phyloP scores from a whole-genome alignment of 2,888 invertebrate genomes.

The Capitulum mitella region DNA sequence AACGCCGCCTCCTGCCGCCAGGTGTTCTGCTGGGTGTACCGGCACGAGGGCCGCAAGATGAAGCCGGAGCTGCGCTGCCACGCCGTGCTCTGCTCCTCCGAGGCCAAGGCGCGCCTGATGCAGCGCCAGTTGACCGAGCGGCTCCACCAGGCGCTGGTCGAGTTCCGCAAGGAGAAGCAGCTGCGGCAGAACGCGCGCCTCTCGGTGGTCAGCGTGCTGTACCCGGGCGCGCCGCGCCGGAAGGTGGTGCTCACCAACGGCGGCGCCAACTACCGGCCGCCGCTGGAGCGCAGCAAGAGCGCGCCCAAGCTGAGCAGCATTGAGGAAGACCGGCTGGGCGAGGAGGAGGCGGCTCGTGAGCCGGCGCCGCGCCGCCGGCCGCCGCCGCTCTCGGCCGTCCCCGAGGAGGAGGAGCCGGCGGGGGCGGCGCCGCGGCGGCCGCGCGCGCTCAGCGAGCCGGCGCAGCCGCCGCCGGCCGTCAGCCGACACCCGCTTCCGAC shows the following conservation, averaged over 20 bases:
- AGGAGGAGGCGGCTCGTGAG: constrained; percentile 49
- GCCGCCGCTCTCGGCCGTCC: constrained; percentile 47
- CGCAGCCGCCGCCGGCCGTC: background rate
- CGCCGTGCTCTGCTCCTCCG: constrained; percentile 90
- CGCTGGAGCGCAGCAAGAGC: constrained; percentile 89
- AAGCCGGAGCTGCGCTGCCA: constrained; percentile 96
- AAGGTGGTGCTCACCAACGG: constrained; percentile 13
- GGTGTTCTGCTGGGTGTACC: constrained; percentile 55
- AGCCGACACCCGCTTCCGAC: background rate
- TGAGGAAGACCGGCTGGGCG: constrained; percentile 81
- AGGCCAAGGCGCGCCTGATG: constrained; percentile 55
- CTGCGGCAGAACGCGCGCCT: constrained; percentile 88
- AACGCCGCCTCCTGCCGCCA: constrained; percentile 43
- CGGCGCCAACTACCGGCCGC: constrained; percentile 69
- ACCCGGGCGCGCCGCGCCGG: constrained; percentile 57
- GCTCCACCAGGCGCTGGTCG: constrained; percentile 76
- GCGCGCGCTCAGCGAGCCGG: constrained; percentile 27
- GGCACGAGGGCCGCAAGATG: constrained; percentile 89
- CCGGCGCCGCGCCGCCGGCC: constrained; percentile 42
- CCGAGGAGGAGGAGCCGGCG: background rate
- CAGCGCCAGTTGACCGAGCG: constrained; percentile 54
- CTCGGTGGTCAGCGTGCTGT: constrained; percentile 76
- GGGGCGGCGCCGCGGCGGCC: constrained; percentile 33
- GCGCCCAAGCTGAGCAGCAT: constrained; percentile 94
- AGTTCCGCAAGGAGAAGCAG: constrained; percentile 93